Conservation (phyloP, 2,888 invertebrate genomes). For the Heteromurus nitidus region DNA sequence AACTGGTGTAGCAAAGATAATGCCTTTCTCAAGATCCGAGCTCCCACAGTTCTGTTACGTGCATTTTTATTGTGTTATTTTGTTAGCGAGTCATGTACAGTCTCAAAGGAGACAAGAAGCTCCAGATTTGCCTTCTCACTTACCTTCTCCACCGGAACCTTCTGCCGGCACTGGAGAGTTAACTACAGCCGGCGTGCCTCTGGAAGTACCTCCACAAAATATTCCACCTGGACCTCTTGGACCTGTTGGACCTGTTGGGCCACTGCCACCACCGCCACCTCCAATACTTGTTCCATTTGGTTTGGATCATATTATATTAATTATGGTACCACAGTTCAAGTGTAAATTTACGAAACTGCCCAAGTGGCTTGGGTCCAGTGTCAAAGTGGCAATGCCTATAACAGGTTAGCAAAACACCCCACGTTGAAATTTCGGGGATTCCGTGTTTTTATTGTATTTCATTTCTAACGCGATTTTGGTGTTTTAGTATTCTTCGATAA, state of each 20-base stretch:
- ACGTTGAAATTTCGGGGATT: background rate
- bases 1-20: no score
- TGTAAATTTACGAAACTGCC: conserved; percentile 56
- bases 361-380: conserved; percentile 58
- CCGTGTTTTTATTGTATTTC: background rate
- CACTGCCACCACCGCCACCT: background rate
- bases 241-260: conserved; percentile 36
- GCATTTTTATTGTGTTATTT: background rate
- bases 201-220: conserved; percentile 26
- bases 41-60: no score
- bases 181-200: background rate
- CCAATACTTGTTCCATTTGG: conserved; percentile 61
- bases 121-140: conserved; percentile 44
- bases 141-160: conserved; percentile 39
- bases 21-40: no score
- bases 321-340: conserved; percentile 71
- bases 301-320: conserved; percentile 67
- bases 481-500: conserved; percentile 66
- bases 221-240: background rate
- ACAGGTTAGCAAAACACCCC: conserved; percentile 63
- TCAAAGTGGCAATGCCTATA: conserved; percentile 70
- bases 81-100: background rate
- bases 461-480: no score
- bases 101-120: conserved; percentile 19
- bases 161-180: background rate